phyloP scores from a whole-genome alignment of 2,888 invertebrate genomes.

The Agelastica alni region DNA sequence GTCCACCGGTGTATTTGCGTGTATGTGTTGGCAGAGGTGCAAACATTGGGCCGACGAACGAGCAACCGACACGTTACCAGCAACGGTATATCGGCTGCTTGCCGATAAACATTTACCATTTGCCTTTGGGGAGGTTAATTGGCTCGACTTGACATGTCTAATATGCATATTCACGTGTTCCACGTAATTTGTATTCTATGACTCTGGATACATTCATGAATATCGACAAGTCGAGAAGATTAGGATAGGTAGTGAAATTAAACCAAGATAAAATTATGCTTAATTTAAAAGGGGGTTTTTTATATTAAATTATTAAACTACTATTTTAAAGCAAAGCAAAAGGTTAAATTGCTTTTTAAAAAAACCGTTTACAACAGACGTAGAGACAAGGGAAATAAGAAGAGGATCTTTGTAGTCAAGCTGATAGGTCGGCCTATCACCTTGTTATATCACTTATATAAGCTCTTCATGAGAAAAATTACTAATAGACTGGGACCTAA shows the following conservation, averaged over 20 bases:
- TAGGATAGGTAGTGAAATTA: background rate
- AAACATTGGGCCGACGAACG: slow-evolving; percentile 12
- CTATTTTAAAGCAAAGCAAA: too few species aligned
- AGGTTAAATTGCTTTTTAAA: too few species aligned
- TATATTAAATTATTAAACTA: too few species aligned
- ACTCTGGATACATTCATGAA: background rate
- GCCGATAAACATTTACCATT: slow-evolving; percentile 20
- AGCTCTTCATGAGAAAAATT: too few species aligned
- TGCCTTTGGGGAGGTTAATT: slow-evolving; percentile 21
- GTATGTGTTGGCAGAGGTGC: slow-evolving; percentile 16
- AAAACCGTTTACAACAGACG: too few species aligned
- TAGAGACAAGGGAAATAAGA: too few species aligned
- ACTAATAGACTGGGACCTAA: too few species aligned
- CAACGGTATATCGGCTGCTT: slow-evolving; percentile 7
- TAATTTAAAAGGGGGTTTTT: too few species aligned
- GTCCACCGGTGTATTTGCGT: slow-evolving; percentile 6
- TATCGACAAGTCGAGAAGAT: slow-evolving; percentile 1
- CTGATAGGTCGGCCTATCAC: too few species aligned
- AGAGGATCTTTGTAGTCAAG: too few species aligned
- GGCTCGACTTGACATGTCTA: slow-evolving; percentile 19
- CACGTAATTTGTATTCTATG: slow-evolving; percentile 17
- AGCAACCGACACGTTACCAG: slow-evolving; percentile 14
- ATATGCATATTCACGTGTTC: slow-evolving; percentile 23
- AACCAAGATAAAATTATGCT: too few species aligned
- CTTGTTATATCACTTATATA: too few species aligned